Evolutionary conservation across 2,888 invertebrate species (phyloP).

Genomic region (Cyaniris semiargus): DNA sequence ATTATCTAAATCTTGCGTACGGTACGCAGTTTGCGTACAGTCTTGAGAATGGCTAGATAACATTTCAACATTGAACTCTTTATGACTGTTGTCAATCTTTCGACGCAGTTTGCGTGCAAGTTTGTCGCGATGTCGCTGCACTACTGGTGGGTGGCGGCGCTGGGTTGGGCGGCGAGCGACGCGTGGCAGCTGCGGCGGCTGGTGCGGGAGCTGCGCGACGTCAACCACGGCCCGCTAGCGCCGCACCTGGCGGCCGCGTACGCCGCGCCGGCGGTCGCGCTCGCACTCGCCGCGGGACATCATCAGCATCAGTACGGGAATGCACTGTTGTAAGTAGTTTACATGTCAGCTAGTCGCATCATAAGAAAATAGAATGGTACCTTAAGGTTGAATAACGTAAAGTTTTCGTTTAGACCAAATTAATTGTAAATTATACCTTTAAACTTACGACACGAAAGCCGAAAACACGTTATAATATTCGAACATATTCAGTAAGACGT

Average conservation of each 20-base stretch:
- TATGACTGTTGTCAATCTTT: not conserved
- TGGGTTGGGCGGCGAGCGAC: constrained; percentile 95
- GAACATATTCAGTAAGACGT: no score
- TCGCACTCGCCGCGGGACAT: constrained; percentile 94
- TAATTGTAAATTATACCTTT: no score
- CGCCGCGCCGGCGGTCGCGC: constrained; percentile 93
- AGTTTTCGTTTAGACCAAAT: no score
- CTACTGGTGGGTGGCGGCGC: constrained; percentile 94
- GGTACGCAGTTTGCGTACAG: no score
- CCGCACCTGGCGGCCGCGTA: constrained; percentile 96
- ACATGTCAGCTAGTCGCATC: no score
- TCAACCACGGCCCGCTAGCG: constrained; percentile 96
- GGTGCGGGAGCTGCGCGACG: constrained; percentile 96
- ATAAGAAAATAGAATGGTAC: no score
- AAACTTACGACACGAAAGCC: no score
- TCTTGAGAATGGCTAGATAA: no score
- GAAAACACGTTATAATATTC: no score
- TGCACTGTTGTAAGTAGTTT: constrained; percentile 90
- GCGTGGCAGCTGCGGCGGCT: constrained; percentile 95
- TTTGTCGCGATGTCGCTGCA: constrained; percentile 94
- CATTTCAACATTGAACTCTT: not conserved
- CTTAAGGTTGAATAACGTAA: no score
- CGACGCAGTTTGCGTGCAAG: constrained; percentile 89
- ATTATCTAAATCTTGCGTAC: no score
- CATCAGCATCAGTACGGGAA: constrained; percentile 97